Evolutionary conservation across 1,140 invertebrate species (phyloP).

Genomic region (Pseudomyrmex cubaensis): DNA sequence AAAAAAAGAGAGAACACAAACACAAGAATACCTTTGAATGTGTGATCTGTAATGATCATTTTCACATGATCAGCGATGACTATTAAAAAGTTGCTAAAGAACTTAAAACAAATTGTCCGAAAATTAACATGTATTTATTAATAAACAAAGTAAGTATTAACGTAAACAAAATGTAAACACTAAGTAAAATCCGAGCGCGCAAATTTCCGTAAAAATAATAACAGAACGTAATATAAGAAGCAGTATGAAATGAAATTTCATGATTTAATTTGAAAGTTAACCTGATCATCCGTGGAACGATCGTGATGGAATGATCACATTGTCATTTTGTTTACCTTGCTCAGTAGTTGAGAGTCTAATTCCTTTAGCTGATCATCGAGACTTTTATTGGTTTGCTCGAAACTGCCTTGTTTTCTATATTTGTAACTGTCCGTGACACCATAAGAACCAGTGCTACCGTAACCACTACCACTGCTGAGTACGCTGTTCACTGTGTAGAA

Average conservation of each 20-base stretch:
- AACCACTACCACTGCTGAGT: conserved; percentile 86
- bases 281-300: neutral
- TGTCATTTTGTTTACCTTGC: conserved; percentile 87
- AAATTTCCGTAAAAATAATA: neutral
- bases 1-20: conserved; percentile 67
- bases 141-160: conserved; percentile 29
- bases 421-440: conserved; percentile 87
- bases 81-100: conserved; percentile 73
- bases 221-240: neutral
- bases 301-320: neutral
- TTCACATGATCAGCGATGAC: conserved; percentile 75
- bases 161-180: conserved; percentile 3
- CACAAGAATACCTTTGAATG: conserved; percentile 81
- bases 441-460: conserved; percentile 87
- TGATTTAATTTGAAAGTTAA: conserved; percentile 3
- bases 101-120: conserved; percentile 59
- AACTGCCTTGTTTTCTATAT: conserved; percentile 88
- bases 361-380: conserved; percentile 93
- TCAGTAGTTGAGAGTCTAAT: conserved; percentile 90
- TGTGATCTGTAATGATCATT: conserved; percentile 76
- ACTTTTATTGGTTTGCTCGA: conserved; percentile 91
- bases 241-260: too few relatives aligned
- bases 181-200: neutral
- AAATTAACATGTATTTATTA: conserved; percentile 55
- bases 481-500: conserved; percentile 85